These are phyloP conservation scores for Oxyteleia sp. DNA, from an alignment of 2,888 invertebrate species.

Conservation along the genomic window DNA sequence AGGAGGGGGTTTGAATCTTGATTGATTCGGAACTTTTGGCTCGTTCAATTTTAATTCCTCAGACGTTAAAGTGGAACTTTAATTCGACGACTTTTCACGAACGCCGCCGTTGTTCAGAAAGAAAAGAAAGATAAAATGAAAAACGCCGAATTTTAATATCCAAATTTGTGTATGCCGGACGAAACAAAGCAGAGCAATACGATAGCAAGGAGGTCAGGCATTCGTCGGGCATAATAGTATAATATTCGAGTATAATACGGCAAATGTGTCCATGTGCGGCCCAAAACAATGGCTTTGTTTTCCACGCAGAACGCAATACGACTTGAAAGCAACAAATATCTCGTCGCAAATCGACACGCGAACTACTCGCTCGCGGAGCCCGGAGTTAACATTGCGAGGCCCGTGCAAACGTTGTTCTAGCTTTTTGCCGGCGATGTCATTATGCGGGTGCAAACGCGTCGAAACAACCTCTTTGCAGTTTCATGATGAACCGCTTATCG, in stretches of 20 bases:
- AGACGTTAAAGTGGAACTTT: background rate
- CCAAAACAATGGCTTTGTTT: slow-evolving; percentile 86
- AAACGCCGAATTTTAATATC: background rate
- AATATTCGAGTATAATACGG: slow-evolving; percentile 78
- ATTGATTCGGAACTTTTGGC: background rate
- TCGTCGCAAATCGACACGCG: slow-evolving; percentile 86
- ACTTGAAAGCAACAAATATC: slow-evolving; percentile 87
- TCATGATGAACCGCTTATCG: slow-evolving; percentile 82
- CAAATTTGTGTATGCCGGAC: background rate
- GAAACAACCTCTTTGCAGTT: slow-evolving; percentile 78
- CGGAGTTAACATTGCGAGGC: slow-evolving; percentile 71
- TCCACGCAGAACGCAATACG: slow-evolving; percentile 85
- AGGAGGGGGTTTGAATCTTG: slow-evolving; percentile 42
- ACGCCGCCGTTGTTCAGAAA: no score
- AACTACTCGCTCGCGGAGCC: slow-evolving; percentile 80
- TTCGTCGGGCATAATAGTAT: slow-evolving; percentile 76
- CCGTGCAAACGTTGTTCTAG: slow-evolving; percentile 34
- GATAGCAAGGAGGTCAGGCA: slow-evolving; percentile 66
- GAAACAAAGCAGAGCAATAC: background rate
- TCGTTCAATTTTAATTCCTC: background rate
- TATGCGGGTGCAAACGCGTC: slow-evolving; percentile 68
- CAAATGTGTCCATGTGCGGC: slow-evolving; percentile 80
- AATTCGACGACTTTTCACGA: background rate
- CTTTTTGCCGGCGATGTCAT: slow-evolving; percentile 58
- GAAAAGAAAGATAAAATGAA: no score